Evolutionary conservation across 1,140 invertebrate genomes (phyloP), one percentile per base, ranked within the genome.

Genomic region (Drosophila neocordata): DNA sequence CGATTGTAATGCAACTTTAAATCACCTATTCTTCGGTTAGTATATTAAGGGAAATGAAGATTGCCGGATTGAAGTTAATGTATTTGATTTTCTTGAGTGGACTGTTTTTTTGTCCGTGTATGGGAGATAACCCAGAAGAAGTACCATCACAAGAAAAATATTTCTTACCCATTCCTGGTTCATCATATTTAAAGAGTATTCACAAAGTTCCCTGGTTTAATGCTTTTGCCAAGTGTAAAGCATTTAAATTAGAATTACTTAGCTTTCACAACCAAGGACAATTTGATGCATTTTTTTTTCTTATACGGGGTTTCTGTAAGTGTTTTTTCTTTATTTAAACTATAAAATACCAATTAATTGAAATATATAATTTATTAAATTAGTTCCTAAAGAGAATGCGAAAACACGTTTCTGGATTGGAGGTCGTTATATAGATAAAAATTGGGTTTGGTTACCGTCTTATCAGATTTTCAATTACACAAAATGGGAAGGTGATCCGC

Each of bases 1-100:
- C 72, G 57, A 53, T 52, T 68, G 52, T 72, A 57, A 75, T 68
- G 51, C 48, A 41, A 34, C 20, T 35, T 57, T 52, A 65, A 68
- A 44, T 24, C 35, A 41, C 0, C 8, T 35, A 24, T 7, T 51
- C n/a, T 51, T 41, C 18, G 12, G n/a, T 59, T 59, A 38, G 35
- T 38, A 20, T 38, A 12, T n/a, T 11, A 11, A 38, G 37, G 15
- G 13, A 48, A 18, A 22, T n/a, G 18, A 18, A 41, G 11, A 12
- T 34, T 20, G 41, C n/a, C 27, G 9, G 56, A 18, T 37, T 38
- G 34, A 12, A n/a, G 57, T 41, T 59, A 1, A 3, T 37, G 12
- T 20, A 3, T 11, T 57, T 11, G 4, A 20, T 38, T 31, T 34
- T n/a, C n/a, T n/a, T n/a, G n/a, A n/a, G n/a, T n/a, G n/a, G n/a